Base-by-base conservation (phyloP, 2,797 vertebrate genomes). In the Rhinichthys osculus region DNA sequence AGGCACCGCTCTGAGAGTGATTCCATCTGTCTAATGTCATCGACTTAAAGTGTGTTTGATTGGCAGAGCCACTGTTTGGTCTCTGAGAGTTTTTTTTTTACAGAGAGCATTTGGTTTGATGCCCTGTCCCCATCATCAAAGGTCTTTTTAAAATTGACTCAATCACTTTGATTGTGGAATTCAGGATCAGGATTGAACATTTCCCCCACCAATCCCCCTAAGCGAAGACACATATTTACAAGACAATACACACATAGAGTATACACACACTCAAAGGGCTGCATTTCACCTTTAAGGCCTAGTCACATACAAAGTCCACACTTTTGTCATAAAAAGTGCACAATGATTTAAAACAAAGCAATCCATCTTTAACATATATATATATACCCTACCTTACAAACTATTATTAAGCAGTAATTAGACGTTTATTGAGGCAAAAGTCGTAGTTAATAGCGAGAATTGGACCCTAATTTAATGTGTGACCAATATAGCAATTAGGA, bases 151-250 rank as follows among this genome's bases (percentile, higher is more conserved):
- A 86, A 88, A 88, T 64, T 84, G 87, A 71, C 92, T 93, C 93
- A 90, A 89, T 94, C 93, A 88, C 90, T 88, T 76, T 76, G 91
- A 93, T 91, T 89, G 89, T 90, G 91, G 93, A 94, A 94, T 94
- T 90, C 88, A 64, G 86, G 91, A 91, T 84, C 85, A 89, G 91
- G 92, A 90, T 50, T 89, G 84, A 78, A 57, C 67, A 89, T 83
- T 82, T 70, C 80, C 84, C 88, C 89, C 81, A 66, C 81, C 73
- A 19, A 62, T 82, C 30, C 9, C 44, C 69, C 35, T n/a, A 59
- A 54, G 67, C 38, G 70, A 59, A 74, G 38, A 50, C 40, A 71
- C 76, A 84, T 69, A 86, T 52, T 62, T 62, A 67, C 57, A 79
- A 30, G 47, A 50, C 47, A 50, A 50, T 62, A 64, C 38, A 50